phyloP scores from a whole-genome alignment of 2,113 vertebrate genomes.

The Calonectris borealis region DNA sequence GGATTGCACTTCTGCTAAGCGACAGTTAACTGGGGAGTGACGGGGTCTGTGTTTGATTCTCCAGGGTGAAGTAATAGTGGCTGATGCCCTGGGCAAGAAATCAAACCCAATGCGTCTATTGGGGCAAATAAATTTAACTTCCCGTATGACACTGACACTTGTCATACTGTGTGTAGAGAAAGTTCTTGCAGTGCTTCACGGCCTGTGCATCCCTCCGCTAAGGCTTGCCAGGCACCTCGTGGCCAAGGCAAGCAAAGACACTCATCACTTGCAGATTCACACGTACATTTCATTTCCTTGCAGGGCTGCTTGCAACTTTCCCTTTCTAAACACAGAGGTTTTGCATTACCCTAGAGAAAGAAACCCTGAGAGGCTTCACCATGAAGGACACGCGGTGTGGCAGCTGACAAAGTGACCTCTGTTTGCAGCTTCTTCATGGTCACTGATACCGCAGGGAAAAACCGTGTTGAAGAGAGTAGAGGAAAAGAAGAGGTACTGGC shows the following conservation, averaged over 20 bases:
- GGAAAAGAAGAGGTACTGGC: neutral
- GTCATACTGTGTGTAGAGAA: neutral
- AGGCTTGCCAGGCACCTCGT: neutral
- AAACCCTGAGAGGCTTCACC: neutral
- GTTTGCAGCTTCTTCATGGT: neutral
- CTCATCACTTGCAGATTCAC: neutral
- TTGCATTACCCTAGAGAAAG: neutral
- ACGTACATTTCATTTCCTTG: accelerated
- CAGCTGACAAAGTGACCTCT: neutral
- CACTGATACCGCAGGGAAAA: neutral
- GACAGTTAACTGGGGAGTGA: neutral
- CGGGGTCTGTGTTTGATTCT: neutral
- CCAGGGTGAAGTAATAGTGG: neutral
- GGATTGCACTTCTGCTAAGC: neutral
- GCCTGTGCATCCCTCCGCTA: neutral
- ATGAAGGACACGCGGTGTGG: neutral
- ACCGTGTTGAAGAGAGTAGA: accelerated
- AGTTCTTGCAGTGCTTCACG: neutral
- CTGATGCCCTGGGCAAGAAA: neutral
- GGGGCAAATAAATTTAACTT: neutral
- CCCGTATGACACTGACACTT: neutral
- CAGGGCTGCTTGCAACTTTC: neutral
- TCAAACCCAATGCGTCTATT: neutral
- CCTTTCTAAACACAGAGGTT: neutral
- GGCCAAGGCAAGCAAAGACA: neutral